Evolutionary conservation across 1,140 invertebrate genomes (phyloP).

Genomic region (Brevipalpus yothersi): DNA sequence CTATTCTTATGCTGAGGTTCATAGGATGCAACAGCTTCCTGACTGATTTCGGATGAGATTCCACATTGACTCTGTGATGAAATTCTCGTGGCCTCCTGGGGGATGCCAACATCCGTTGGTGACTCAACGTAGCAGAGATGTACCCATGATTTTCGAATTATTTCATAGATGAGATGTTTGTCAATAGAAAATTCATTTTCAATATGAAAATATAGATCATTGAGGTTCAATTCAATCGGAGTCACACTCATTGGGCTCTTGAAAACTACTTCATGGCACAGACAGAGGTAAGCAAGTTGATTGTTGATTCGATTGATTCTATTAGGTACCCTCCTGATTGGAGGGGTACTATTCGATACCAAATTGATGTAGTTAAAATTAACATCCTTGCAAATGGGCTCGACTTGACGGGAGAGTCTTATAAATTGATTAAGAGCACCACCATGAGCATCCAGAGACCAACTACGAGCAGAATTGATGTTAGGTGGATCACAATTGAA

Average conservation of each 20-base stretch:
- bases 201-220: slow-evolving; percentile 2
- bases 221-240: background rate
- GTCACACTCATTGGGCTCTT: background rate
- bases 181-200: background rate
- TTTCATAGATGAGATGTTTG: background rate
- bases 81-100: too few relatives aligned
- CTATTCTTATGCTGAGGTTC: too few relatives aligned
- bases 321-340: background rate
- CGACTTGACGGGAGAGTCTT: too few relatives aligned
- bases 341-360: background rate
- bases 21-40: too few relatives aligned
- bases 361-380: too few relatives aligned
- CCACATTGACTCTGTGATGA: too few relatives aligned
- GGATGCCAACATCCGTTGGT: background rate
- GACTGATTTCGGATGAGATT: too few relatives aligned
- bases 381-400: too few relatives aligned
- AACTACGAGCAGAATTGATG: background rate
- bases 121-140: slow-evolving; percentile 1
- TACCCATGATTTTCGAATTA: slow-evolving; percentile 8
- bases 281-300: background rate
- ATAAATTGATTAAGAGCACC: background rate
- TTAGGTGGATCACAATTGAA: background rate
- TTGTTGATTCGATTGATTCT: background rate
- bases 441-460: background rate
- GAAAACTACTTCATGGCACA: background rate